phyloP scores from a whole-genome alignment of 1,140 invertebrate genomes.

The Phymastichus coffea region DNA sequence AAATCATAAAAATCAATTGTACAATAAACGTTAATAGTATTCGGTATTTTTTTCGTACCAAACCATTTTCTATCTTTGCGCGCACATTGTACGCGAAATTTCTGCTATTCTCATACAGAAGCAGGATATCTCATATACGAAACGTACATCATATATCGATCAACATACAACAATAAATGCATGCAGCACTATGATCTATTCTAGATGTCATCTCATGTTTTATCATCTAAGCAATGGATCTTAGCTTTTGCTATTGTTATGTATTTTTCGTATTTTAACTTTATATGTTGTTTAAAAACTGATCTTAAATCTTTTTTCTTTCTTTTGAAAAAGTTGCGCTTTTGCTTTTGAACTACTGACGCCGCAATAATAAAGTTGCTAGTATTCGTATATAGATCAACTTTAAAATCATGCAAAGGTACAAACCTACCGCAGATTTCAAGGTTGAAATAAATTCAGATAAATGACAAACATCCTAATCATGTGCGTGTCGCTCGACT shows the following conservation, averaged over 20 bases:
- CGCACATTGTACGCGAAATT: conserved; percentile 23
- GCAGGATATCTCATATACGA: conserved; percentile 21
- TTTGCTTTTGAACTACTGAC: conserved; percentile 3
- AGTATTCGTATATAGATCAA: conserved; percentile 14
- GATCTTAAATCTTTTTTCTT: neutral
- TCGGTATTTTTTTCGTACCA: conserved; percentile 23
- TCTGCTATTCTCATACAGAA: conserved; percentile 21
- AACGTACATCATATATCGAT: conserved; percentile 23
- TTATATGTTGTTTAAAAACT: conserved; percentile 1
- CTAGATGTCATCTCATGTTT: conserved; percentile 37
- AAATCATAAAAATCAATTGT: conserved; percentile 16
- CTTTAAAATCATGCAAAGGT: conserved; percentile 16
- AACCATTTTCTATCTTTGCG: conserved; percentile 18
- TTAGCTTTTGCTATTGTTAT: conserved; percentile 9
- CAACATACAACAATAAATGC: conserved; percentile 38
- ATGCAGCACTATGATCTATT: conserved; percentile 46
- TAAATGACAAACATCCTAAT: conserved; percentile 12
- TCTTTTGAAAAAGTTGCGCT: neutral
- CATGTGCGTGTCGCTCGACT: conserved; percentile 4
- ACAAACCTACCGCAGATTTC: conserved; percentile 17
- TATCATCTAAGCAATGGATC: conserved; percentile 22
- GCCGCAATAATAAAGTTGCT: conserved; percentile 4
- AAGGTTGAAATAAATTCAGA: conserved; percentile 13
- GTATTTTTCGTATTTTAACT: neutral
- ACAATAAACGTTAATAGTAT: conserved; percentile 26